Evolutionary conservation across 2,888 invertebrate genomes (phyloP).

Genomic region (Hirudinaria manillensis): DNA sequence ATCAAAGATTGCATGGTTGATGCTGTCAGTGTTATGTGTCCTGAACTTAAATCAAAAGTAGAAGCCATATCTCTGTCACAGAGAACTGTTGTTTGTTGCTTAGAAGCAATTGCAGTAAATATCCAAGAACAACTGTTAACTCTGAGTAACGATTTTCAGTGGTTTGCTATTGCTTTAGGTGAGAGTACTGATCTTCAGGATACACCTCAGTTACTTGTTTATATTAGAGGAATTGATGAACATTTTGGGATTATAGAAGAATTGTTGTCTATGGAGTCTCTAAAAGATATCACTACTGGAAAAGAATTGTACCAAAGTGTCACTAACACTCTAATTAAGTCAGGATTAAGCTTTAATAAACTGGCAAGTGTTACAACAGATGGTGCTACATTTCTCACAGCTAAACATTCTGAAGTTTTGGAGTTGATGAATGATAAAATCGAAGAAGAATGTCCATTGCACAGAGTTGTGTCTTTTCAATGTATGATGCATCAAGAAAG

Average conservation of each 20-base stretch:
- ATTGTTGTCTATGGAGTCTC: not conserved
- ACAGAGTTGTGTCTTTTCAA: not conserved
- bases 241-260: not conserved
- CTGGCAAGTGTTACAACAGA: constrained; percentile 1
- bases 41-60: not conserved
- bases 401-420: not conserved
- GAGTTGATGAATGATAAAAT: not conserved
- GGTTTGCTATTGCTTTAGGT: constrained; percentile 7
- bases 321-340: not conserved
- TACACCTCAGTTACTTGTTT: constrained; percentile 6
- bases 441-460: not conserved
- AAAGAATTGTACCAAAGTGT: not conserved
- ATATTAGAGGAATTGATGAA: not conserved
- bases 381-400: not conserved
- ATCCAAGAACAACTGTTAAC: not conserved
- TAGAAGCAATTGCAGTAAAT: not conserved
- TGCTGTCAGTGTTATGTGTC: constrained; percentile 13
- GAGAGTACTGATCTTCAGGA: constrained; percentile 14
- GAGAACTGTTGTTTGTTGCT: not conserved
- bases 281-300: not conserved
- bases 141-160: not conserved
- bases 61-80: not conserved
- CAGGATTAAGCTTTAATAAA: not conserved
- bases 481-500: too few relatives aligned
- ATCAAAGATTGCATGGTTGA: constrained; percentile 11